Percentiles rank a stretch among this genome's conserved stretches.
Conservation (phyloP, 2,888 invertebrate genomes). For the Mechanitis mazaeus region DNA sequence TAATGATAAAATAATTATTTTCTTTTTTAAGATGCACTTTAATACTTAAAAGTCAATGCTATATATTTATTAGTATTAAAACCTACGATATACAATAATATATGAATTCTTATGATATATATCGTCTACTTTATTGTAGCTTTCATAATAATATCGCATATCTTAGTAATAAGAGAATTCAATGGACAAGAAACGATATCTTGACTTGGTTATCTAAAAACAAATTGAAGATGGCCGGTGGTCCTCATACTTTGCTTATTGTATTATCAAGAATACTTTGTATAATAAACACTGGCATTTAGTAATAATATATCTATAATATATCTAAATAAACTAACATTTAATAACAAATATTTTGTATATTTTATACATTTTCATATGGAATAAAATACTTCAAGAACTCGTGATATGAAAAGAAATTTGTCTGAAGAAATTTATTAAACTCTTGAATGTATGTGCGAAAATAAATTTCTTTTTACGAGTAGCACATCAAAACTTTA, state of each 20-base stretch:
- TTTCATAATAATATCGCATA: conserved; percentile 46
- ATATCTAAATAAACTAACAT: too few species aligned
- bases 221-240: conserved; percentile 26
- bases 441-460: too few species aligned
- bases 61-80: too few species aligned
- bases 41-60: too few species aligned
- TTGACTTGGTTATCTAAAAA: conserved; percentile 36
- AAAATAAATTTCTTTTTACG: not conserved
- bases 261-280: conserved; percentile 18
- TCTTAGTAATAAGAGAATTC: conserved; percentile 43
- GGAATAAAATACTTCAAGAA: too few species aligned
- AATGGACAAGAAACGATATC: conserved; percentile 65
- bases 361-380: too few species aligned
- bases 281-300: conserved; percentile 1
- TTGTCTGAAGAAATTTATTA: too few species aligned
- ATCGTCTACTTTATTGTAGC: conserved; percentile 28
- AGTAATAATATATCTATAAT: too few species aligned
- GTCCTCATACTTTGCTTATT: conserved; percentile 26
- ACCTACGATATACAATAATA: not conserved
- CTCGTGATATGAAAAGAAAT: too few species aligned
- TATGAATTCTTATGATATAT: conserved; percentile 13
- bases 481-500: conserved; percentile 7
- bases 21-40: too few species aligned
- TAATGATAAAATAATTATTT: too few species aligned
- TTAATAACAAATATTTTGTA: too few species aligned